Conservation (phyloP, 2,888 invertebrate genomes). For the Steinernema hermaphroditum region DNA sequence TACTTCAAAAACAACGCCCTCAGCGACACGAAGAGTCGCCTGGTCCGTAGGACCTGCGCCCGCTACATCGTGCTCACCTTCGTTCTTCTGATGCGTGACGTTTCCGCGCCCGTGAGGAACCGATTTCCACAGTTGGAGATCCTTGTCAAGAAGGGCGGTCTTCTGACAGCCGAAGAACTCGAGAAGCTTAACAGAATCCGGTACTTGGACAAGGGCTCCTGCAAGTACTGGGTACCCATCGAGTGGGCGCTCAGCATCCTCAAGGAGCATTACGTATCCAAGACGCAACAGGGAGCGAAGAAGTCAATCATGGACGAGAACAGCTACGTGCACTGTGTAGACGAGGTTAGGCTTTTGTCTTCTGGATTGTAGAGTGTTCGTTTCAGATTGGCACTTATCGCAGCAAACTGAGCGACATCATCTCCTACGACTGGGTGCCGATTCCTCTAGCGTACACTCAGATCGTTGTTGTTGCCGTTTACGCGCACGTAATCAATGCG, state of each 20-base stretch:
- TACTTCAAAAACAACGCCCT: conserved; percentile 38
- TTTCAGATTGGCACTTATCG: conserved; percentile 38
- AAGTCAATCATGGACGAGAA: conserved; percentile 39
- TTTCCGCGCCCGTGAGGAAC: conserved; percentile 39
- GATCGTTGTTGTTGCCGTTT: neutral
- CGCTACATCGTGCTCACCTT: conserved; percentile 45
- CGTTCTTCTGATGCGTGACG: conserved; percentile 44
- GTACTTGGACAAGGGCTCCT: conserved; percentile 38
- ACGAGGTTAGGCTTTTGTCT: conserved; percentile 27
- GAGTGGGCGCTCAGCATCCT: conserved; percentile 44
- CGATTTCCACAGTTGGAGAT: conserved; percentile 41
- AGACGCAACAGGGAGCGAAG: conserved; percentile 2
- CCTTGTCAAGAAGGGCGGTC: conserved; percentile 36
- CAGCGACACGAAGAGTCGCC: conserved; percentile 21
- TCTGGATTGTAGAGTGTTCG: too few species aligned
- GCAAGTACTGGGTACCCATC: conserved; percentile 46
- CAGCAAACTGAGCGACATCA: conserved; percentile 42
- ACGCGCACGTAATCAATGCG: neutral
- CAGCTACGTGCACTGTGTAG: conserved; percentile 37
- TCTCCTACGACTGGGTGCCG: conserved; percentile 50
- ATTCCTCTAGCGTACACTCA: conserved; percentile 43
- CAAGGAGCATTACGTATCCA: conserved; percentile 35
- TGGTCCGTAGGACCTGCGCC: conserved; percentile 37
- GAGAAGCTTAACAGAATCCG: neutral
- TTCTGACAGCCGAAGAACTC: conserved; percentile 37